Conservation (phyloP, 2,797 vertebrate species). For the Dryobates pubescens region DNA sequence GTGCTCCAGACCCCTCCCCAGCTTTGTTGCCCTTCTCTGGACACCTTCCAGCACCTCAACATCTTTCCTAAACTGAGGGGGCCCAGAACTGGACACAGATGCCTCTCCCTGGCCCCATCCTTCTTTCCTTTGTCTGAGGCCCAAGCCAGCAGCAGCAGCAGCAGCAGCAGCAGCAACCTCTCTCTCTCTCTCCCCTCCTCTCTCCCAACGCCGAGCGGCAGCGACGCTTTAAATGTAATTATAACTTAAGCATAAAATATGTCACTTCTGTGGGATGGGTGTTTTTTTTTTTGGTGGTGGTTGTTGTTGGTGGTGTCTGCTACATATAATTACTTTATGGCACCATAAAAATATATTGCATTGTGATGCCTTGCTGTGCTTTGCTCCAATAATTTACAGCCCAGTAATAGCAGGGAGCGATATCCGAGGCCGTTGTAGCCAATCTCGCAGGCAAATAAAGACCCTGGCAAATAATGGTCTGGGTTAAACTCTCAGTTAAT, state of each 20-base stretch:
- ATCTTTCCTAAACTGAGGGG: no score
- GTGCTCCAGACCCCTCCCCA: no score
- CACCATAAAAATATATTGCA: constrained; percentile 51
- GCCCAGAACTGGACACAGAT: no score
- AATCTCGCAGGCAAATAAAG: constrained; percentile 39
- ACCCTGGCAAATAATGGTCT: constrained; percentile 38
- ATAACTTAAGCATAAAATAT: constrained; percentile 70
- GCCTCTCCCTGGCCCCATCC: neutral
- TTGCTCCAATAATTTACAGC: constrained; percentile 66
- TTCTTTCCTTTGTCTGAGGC: neutral
- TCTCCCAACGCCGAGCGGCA: neutral
- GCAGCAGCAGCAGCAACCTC: no score
- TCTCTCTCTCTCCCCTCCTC: no score
- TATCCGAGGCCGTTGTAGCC: constrained; percentile 56
- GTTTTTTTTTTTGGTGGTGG: no score
- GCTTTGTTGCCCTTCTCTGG: no score
- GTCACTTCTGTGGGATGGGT: constrained; percentile 50
- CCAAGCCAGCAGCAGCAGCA: neutral
- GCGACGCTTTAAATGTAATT: constrained; percentile 65
- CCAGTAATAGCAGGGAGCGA: constrained; percentile 57
- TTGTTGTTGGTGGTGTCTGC: neutral
- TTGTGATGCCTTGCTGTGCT: constrained; percentile 41
- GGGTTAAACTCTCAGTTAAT: constrained; percentile 36
- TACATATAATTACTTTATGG: constrained; percentile 58
- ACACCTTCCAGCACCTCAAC: no score